Conservation (phyloP, 2,888 invertebrate genomes). For the Syrista parreyssii region DNA sequence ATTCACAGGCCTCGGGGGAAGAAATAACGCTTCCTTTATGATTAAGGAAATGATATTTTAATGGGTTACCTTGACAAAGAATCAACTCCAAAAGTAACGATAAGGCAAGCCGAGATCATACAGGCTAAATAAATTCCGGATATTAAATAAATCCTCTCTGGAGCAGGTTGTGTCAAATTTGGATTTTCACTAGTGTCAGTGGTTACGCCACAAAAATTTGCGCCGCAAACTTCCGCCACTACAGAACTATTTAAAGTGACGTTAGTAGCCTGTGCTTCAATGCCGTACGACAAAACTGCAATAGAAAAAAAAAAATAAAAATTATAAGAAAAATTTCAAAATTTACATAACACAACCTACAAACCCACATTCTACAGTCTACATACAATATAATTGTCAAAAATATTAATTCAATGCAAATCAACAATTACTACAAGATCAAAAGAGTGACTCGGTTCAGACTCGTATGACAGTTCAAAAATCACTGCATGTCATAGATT, state of each 20-base stretch:
- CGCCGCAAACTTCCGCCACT: conserved; percentile 76
- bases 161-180: conserved; percentile 78
- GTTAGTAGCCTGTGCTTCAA: conserved; percentile 44
- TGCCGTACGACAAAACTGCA: conserved; percentile 60
- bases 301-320: conserved; percentile 10
- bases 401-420: too few relatives aligned
- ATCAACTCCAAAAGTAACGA: conserved; percentile 84
- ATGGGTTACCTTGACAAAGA: conserved; percentile 77
- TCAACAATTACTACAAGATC: too few relatives aligned
- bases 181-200: conserved; percentile 71
- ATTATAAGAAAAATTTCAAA: too few relatives aligned
- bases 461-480: too few relatives aligned
- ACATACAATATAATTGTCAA: too few relatives aligned
- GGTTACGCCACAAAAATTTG: conserved; percentile 77
- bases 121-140: conserved; percentile 85
- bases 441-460: too few relatives aligned
- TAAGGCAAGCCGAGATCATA: conserved; percentile 79
- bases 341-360: too few relatives aligned
- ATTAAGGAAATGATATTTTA: neutral
- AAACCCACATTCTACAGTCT: too few relatives aligned
- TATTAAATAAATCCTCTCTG: conserved; percentile 80
- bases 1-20: too few relatives aligned
- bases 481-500: too few relatives aligned
- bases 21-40: too few relatives aligned
- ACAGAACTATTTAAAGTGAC: conserved; percentile 61